Evolutionary conservation across 2,888 invertebrate genomes (phyloP), one percentile per base, ranked within the genome.

Genomic region (Strigamia crassipes): DNA sequence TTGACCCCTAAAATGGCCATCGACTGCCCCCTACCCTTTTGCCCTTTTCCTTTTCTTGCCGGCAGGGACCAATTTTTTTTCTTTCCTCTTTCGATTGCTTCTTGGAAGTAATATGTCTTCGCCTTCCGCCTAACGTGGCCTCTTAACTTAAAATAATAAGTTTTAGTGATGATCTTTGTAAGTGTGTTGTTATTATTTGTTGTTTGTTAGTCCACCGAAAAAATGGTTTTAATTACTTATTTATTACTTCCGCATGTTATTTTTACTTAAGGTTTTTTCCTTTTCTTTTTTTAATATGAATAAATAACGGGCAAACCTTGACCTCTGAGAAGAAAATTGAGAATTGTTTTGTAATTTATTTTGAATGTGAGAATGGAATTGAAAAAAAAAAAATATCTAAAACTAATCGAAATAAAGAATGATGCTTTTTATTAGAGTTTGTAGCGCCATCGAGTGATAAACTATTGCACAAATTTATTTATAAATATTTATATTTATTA

Each of bases 91-190:
- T 73, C 31, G 10, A 73, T 31, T 73, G 73, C 73, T 73, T 73
- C 31, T 73, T 73, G 27, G 73, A 73, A 73, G 73, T 73, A n/a
- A 27, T 31, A 15, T 73, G 23, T 73, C 73, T 73, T 73, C 73
- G 73, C 73, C 73, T 73, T 73, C 73, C 73, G 73, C 73, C 73
- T 73, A 73, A 27, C 31, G 73, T 73, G 73, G 73, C 73, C 73
- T 73, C 73, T 73, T 31, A 31, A 73, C 73, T 73, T 73, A 73
- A 73, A 73, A 73, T 27, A 10, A 73, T 27, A 1, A 18, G n/a
- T 73, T 73, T 27, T 73, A 73, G 27, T 73, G 73, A 73, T 73
- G 23, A 66, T 66, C 8, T 73, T 56, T 56, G 56, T 73, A 73
- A 23, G 73, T 31, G 73, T 73, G 73, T 73, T 73, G 56, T 73